Evolutionary conservation across 2,888 invertebrate genomes (phyloP), one percentile per base, ranked within the genome.

Genomic region (Geophilus truncorum): DNA sequence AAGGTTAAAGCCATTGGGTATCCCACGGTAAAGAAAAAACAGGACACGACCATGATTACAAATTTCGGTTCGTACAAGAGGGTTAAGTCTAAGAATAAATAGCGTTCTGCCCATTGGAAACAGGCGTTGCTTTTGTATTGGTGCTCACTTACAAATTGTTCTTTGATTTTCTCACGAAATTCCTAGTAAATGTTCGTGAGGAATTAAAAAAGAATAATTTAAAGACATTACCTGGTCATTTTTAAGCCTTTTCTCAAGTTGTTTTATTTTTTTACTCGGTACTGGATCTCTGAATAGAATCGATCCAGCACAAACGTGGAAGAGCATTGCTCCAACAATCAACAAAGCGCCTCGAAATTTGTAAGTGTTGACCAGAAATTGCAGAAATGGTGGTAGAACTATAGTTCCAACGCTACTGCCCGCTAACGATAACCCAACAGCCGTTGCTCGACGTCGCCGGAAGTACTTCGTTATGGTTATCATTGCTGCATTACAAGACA

Each of bases 11-110:
- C 25, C 2, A 25, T 23, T 2, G 62, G 62, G 15, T 62, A 62
- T 7, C 62, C 62, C 1, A 62, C 3, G 12, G 23, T 15, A 25
- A 62, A 28, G 15, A 23, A 62, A 7, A 62, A 15, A 6, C 9
- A 10, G 1, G 62, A 62, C 3, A 62, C 2, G 3, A 93, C 91
- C 83, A 62, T 3, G 2, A 62, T 1, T 1, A 25, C 1, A 15
- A 62, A 62, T 6, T 15, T 62, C 9, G 25, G 10, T 15, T 25
- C 1, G 25, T 62, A 62, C 9, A 62, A 23, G 9, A 62, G 25
- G 3, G 62, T 25, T 62, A 62, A 25, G 12, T 62, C 62, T 1
- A 62, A 3, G 25, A 12, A 28, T 1, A 62, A 25, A 15, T 62
- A 25, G 6, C 9, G 1, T 25, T 62, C 62, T 23, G 25, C 12